These are phyloP conservation scores for Epizoanthus ramosus DNA, from an alignment of 92 coral and sea anemone genomes.

Conservation along the genomic window DNA sequence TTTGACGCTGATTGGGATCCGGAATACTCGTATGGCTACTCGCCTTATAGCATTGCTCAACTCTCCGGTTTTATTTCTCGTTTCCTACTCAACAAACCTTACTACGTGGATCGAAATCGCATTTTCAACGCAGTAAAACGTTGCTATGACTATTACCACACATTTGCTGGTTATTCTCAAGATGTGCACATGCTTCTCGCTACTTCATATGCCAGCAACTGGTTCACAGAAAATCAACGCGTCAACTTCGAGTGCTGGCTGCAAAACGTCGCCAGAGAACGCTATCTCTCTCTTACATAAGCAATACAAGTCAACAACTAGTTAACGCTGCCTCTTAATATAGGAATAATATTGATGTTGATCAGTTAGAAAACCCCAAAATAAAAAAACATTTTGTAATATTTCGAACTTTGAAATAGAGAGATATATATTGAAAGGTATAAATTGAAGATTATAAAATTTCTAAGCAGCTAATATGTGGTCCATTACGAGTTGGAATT, in stretches of 20 bases:
- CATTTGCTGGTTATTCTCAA: conserved; percentile 94
- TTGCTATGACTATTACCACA: conserved; percentile 95
- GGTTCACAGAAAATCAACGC: conserved; percentile 97
- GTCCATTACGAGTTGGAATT: too few species aligned
- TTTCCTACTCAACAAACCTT: conserved; percentile 86
- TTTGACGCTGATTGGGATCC: conserved; percentile 95
- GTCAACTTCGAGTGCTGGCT: conserved; percentile 92
- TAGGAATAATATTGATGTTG: background rate
- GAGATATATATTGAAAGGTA: too few species aligned
- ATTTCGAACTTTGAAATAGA: too few species aligned
- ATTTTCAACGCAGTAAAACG: conserved; percentile 95
- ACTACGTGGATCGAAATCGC: conserved; percentile 92
- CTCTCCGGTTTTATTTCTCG: conserved; percentile 84
- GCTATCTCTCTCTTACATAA: conserved; percentile 55
- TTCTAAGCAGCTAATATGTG: too few species aligned
- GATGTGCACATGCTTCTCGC: conserved; percentile 97
- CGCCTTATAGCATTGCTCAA: conserved; percentile 94
- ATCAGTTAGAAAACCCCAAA: background rate
- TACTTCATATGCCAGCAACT: conserved; percentile 89
- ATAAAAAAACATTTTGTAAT: too few species aligned
- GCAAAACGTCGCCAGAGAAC: conserved; percentile 62
- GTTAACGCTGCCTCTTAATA: background rate
- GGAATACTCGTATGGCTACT: conserved; percentile 92
- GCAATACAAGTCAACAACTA: background rate
- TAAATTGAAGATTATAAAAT: too few species aligned